Percentiles rank a stretch among this genome's conserved stretches.
Evolutionary conservation across 2,113 vertebrate species (phyloP).

Genomic region (Colius striatus): DNA sequence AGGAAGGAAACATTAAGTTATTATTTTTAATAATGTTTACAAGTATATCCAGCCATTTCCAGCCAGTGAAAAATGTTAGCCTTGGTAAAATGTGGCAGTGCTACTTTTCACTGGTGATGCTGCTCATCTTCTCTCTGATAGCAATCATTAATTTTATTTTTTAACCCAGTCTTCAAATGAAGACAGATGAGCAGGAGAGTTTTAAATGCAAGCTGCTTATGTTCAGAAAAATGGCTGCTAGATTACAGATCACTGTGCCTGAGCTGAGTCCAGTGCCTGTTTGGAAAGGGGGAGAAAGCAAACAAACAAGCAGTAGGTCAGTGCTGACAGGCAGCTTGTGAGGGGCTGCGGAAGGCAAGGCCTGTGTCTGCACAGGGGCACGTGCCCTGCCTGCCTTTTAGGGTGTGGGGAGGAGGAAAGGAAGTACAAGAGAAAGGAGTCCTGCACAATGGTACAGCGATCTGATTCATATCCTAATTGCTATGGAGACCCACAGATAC

Average conservation of each 20-base stretch:
- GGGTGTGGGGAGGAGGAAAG: background rate
- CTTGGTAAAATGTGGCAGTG: conserved; percentile 88
- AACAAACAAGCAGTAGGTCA: background rate
- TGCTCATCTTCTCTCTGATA: conserved; percentile 88
- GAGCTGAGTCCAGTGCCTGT: conserved; percentile 51
- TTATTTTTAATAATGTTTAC: conserved; percentile 98
- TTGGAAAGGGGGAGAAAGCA: conserved; percentile 34
- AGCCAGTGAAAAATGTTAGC: conserved; percentile 90
- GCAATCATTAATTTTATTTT: conserved; percentile 94
- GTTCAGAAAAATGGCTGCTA: conserved; percentile 82
- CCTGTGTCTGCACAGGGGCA: background rate
- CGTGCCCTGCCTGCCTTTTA: accelerated
- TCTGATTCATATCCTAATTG: conserved; percentile 15
- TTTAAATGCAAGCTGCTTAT: conserved; percentile 86
- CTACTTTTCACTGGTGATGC: conserved; percentile 89
- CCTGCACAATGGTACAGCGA: background rate
- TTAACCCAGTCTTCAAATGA: conserved; percentile 91
- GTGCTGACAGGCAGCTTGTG: background rate
- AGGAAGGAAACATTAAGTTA: conserved; percentile 93
- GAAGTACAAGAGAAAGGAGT: background rate
- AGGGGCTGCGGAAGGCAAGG: background rate
- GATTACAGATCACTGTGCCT: conserved; percentile 73
- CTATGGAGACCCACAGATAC: conserved; percentile 38
- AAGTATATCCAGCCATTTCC: conserved; percentile 91
- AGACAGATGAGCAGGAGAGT: conserved; percentile 85